Base-by-base conservation (phyloP, 2,888 invertebrate species). In the Scaptomyza cyrtandrae region DNA sequence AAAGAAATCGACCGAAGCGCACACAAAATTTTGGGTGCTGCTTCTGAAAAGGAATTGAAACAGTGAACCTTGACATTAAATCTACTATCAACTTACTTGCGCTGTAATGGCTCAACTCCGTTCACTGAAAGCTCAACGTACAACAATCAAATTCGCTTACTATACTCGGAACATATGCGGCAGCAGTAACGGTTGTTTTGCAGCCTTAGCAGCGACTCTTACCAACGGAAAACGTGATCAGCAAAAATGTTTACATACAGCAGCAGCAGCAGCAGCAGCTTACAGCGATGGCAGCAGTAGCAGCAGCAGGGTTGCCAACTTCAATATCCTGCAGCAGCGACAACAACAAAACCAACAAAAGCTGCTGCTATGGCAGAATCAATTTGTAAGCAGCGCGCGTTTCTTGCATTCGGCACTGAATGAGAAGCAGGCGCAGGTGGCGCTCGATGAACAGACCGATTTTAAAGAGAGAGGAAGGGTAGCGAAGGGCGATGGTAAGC, bases 21-120 rank as follows among this genome's bases (percentile, higher is more conserved):
- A 46, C 45, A 14, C 45, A 46, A 35, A 19, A 19, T 10, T 24
- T 35, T 24, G 19, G 13, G 35, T 50, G 49, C 49, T 50, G 49
- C 49, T 50, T 50, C 19, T 35, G 1, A n/a, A 7, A 49, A 43
- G 63, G 19, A 62, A 62, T 43, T 27, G 48, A 27, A 62, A 35
- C 11, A 29, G 6, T 46, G n/a, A 60, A 39, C 19, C 10, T 60
- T 37, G 9, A 2, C 29, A 24, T n/a, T 33, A 27, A 45, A 31
- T 31, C 16, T 10, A 41, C 16, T 41, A 16, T 16, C 41, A 10
- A 9, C 16, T 11, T 31, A 50, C 31, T 45, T 44, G 41, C 59
- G 80, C 80, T 90, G 91, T 91, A 90, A 92, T 92, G 92, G 92
- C 92, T 89, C 92, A 92, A 90, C 90, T 92, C 89, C 92, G 92